phyloP scores from a whole-genome alignment of 2,888 invertebrate species.

The Ormyrus pomaceus region DNA sequence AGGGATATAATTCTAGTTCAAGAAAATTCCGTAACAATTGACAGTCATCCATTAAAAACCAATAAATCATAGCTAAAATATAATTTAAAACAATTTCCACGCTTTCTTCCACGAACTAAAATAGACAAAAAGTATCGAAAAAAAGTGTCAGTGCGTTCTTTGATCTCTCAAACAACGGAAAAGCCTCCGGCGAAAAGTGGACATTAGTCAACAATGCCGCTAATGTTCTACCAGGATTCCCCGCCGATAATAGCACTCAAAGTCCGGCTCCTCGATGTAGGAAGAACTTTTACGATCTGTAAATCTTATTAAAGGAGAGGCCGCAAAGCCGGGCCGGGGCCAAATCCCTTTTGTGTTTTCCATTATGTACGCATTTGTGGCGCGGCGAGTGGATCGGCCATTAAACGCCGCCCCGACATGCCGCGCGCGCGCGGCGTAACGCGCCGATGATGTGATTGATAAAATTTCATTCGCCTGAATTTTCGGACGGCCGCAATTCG shows the following conservation, averaged over 20 bases:
- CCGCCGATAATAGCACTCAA: neutral
- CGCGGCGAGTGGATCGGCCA: neutral
- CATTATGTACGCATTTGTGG: constrained; percentile 22
- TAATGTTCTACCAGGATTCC: too few relatives aligned
- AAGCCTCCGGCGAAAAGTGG: too few relatives aligned
- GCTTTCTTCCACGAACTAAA: too few relatives aligned
- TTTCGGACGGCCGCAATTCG: neutral
- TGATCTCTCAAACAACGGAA: too few relatives aligned
- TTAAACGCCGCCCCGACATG: neutral
- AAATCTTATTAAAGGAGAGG: constrained; percentile 41
- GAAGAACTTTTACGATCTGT: constrained; percentile 43
- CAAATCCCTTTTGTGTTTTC: constrained; percentile 45
- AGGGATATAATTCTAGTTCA: too few relatives aligned
- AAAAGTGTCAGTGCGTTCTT: too few relatives aligned
- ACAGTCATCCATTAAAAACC: too few relatives aligned
- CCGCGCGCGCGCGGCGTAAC: neutral
- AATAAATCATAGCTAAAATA: too few relatives aligned
- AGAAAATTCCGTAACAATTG: too few relatives aligned
- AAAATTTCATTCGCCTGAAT: constrained; percentile 15
- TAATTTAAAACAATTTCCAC: too few relatives aligned
- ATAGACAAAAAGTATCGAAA: too few relatives aligned
- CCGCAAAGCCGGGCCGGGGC: neutral
- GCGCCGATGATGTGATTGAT: constrained; percentile 31
- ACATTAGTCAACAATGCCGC: too few relatives aligned
- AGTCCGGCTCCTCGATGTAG: neutral